Base-by-base conservation (phyloP, 2,797 vertebrate species). In the Distichodus sexfasciatus region DNA sequence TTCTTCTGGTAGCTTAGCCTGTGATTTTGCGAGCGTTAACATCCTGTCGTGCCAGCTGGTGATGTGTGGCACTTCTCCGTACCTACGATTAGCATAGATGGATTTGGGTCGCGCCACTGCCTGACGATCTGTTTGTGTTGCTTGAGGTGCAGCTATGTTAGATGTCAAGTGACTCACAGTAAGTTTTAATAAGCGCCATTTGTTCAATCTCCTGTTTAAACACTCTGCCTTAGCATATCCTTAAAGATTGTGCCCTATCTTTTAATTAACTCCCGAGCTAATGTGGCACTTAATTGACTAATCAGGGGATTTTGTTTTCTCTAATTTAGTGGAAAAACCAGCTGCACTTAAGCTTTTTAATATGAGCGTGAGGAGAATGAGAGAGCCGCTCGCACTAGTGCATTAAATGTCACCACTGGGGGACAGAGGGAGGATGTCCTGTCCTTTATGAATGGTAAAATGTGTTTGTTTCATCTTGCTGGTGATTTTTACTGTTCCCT, bases 241-340 rank as follows among this genome's bases (percentile, higher is more conserved):
- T 90, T 90, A 87, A 90, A 90, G 86, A 88, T 85, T 74, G 81
- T 83, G 83, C 82, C 83, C 73, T 91, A 90, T 91, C 90, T 92
- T 92, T 91, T 93, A 92, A 92, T 92, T 92, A 93, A 90, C 86
- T 90, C 87, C 84, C 51, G 51, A 84, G 86, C 90, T 93, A 92
- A 92, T 93, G 87, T 91, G 87, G 86, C 87, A 88, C 87, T 90
- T 91, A 91, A 93, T 90, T 90, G 89, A 88, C 91, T 91, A 91
- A 92, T 92, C 90, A 84, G 60, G 82, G 87, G 87, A 92, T 92
- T 91, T 91, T 91, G 90, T 92, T 93, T 91, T 92, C 88, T 91
- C 81, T 90, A 84, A 90, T 93, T 91, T 91, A 89, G 86, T 91
- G 85, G 86, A 88, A 90, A 91, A 91, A 88, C 84, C 84, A 82